A percentile compares a stretch with the other conserved stretches of the same genome.
Evolutionary conservation across 2,797 vertebrate genomes (phyloP).

Genomic region (Lepilemur septentrionalis): DNA sequence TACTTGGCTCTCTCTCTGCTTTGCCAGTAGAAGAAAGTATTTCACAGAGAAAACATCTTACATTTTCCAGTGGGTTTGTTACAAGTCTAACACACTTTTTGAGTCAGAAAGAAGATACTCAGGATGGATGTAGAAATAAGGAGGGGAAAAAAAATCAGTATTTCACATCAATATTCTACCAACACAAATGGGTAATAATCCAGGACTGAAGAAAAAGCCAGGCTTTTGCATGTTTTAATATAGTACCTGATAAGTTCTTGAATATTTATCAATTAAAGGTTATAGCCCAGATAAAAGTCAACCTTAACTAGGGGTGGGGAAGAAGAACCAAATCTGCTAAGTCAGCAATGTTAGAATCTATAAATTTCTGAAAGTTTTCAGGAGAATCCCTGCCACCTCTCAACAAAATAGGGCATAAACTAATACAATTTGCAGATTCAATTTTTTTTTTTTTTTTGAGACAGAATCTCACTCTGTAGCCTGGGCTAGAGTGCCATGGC

Average conservation of each 20-base stretch:
- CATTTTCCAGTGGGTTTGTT: background rate
- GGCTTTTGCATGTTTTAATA: conserved; percentile 34
- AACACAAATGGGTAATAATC: conserved; percentile 12
- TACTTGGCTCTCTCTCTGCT: background rate
- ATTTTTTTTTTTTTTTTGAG: too few relatives aligned
- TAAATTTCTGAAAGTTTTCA: conserved; percentile 36
- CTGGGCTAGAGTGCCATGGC: too few relatives aligned
- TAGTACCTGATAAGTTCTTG: background rate
- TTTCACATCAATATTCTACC: background rate
- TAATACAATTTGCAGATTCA: conserved; percentile 12
- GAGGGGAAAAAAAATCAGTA: background rate
- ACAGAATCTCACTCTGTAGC: too few relatives aligned
- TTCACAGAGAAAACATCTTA: background rate
- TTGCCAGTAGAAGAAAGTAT: too few relatives aligned
- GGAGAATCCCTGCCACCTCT: background rate
- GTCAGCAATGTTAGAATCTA: background rate
- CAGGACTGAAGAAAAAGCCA: background rate
- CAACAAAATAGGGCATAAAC: background rate
- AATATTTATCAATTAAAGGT: background rate
- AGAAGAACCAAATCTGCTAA: background rate
- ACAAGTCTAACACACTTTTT: conserved; percentile 24
- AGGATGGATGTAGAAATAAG: background rate
- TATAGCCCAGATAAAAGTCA: background rate
- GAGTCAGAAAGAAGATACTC: background rate
- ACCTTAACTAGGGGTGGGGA: background rate